Evolutionary conservation across 92 coral and sea anemone species (phyloP), one percentile per base, ranked within the genome.

Genomic region (Porites evermanni): DNA sequence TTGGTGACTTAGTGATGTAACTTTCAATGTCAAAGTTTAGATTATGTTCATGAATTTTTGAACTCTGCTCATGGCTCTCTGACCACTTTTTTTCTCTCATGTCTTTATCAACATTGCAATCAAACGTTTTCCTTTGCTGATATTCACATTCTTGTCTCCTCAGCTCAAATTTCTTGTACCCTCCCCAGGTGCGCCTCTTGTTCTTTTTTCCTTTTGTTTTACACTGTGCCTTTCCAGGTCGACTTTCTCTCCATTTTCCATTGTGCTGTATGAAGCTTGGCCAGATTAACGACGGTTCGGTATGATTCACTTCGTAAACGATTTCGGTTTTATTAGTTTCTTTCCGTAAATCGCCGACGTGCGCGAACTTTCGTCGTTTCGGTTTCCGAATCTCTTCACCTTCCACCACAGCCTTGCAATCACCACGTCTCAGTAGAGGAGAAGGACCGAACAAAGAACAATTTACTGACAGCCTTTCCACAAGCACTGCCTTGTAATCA

Each of bases 301-400:
- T 88, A 50, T 66, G 70, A 65, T 70, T 84, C 4, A 85, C 77
- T 56, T 89, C 94, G 76, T 89, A 92, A 59, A 74, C 12, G 67
- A 89, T 80, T 67, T 86, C 93, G 21, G 87, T 65, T 70, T 64
- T 79, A 18, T 51, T 8, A 38, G 86, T 65, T 12, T 68, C 47
- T 51, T 80, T 74, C 64, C 88, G 74, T 60, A 79, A 79, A 65
- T 89, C 93, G 16, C 93, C 93, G 12, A 89, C 93, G 47, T 89
- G 93, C 6, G 87, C 83, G 53, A 89, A 78, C 59, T 66, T 89
- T 53, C 76, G 66, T 59, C 77, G 87, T 44, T 89, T 89, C 21
- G 77, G 79, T 23, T 56, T 56, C 80, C 80, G 76, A 6, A 74
- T 18, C 4, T 74, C 87, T 19, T 18, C 54, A 32, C 84, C 88